Evolutionary conservation across 2,888 invertebrate genomes (phyloP).

Genomic region (Rotaria macrura): DNA sequence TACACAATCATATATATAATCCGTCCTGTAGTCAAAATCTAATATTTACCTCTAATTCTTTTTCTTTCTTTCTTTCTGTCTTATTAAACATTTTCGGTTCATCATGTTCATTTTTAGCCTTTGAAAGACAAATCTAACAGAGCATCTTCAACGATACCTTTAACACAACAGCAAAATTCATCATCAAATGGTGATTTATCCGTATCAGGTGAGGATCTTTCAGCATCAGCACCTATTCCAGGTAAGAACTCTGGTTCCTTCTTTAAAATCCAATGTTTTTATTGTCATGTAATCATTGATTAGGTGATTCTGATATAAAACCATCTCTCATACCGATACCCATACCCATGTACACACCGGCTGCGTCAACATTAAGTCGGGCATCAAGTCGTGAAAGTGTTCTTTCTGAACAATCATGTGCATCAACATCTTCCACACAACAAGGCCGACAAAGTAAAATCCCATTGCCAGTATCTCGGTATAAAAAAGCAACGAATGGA

Average conservation of each 20-base stretch:
- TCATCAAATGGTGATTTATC: not conserved
- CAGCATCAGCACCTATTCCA: not conserved
- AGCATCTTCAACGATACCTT: not conserved
- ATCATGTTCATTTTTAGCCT: not conserved
- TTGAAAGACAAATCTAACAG: not conserved
- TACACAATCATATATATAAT: no score
- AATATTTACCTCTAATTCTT: no score
- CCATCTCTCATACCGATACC: not conserved
- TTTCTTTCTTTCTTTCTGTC: not conserved
- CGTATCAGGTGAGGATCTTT: not conserved
- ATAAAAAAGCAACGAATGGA: not conserved
- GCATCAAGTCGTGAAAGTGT: slow-evolving; percentile 4
- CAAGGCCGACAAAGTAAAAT: not conserved
- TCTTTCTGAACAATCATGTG: not conserved
- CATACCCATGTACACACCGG: not conserved
- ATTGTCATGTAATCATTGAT: not conserved
- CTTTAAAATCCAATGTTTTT: not conserved
- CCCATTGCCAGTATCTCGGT: not conserved
- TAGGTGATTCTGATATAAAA: not conserved
- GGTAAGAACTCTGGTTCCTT: not conserved
- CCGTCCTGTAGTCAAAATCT: no score
- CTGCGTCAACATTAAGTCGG: not conserved
- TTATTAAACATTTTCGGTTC: not conserved
- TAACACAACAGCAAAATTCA: not conserved
- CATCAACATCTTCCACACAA: not conserved